phyloP scores from a whole-genome alignment of 2,113 vertebrate genomes.

The Leucopternis melanops region DNA sequence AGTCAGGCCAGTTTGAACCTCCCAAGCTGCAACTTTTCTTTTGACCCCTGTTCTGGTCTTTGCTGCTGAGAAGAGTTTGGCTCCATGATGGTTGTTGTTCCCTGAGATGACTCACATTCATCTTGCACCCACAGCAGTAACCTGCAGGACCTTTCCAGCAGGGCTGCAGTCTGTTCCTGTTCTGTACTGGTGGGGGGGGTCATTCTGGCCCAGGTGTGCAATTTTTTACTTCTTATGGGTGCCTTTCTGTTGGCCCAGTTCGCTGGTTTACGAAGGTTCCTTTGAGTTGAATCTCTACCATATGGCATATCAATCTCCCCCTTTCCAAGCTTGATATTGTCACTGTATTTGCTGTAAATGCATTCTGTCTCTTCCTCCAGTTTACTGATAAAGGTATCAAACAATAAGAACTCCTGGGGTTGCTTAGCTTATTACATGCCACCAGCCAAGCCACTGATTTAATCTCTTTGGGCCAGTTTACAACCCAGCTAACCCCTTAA shows the following conservation, averaged over 20 bases:
- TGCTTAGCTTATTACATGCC: not conserved
- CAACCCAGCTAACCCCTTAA: not conserved
- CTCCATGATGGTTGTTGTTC: not conserved
- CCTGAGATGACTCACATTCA: rapidly evolving
- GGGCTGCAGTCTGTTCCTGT: not conserved
- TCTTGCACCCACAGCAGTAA: not conserved
- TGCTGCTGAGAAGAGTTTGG: not conserved
- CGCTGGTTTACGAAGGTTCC: not conserved
- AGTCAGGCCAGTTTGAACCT: not conserved
- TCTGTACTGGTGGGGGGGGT: not conserved
- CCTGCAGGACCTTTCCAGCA: not conserved
- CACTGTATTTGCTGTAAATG: not conserved
- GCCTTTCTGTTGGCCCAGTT: not conserved
- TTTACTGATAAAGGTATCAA: not conserved
- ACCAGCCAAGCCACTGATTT: not conserved
- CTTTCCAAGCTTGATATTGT: not conserved
- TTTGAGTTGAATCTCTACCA: not conserved
- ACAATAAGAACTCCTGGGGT: not conserved
- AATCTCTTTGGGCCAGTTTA: not conserved
- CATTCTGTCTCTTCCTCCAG: not conserved
- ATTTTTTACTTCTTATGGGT: not conserved
- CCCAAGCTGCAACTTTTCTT: not conserved
- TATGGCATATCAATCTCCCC: not conserved
- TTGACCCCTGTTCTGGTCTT: not conserved
- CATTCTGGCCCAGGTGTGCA: not conserved